A percentile compares a stretch with the other conserved stretches of the same genome.
Conservation (phyloP, 2,888 invertebrate species). For the Zootermopsis nevadensis region DNA sequence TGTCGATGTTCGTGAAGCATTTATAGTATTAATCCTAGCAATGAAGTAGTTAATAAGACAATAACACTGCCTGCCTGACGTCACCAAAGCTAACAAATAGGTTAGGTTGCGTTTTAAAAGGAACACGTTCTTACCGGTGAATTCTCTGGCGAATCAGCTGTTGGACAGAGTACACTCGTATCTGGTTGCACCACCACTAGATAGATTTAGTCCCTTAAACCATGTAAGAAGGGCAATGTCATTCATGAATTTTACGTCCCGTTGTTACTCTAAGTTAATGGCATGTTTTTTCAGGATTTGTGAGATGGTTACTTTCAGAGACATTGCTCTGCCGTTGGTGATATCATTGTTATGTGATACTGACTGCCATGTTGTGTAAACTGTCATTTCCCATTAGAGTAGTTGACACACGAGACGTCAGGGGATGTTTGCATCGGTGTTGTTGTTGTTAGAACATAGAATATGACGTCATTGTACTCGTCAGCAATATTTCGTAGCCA, state of each 20-base stretch:
- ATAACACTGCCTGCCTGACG: too few relatives aligned
- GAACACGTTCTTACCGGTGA: too few relatives aligned
- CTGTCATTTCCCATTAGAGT: constrained; percentile 23
- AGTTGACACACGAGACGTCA: constrained; percentile 22
- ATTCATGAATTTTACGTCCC: constrained; percentile 13
- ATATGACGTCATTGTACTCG: neutral
- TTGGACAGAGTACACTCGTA: neutral
- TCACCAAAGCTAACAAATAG: too few relatives aligned
- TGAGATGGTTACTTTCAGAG: constrained; percentile 1
- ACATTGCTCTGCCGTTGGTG: neutral
- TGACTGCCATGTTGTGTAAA: constrained; percentile 16
- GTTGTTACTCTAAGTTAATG: constrained; percentile 13
- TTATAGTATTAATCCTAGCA: too few relatives aligned
- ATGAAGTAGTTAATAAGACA: too few relatives aligned
- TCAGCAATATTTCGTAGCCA: neutral
- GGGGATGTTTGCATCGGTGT: constrained; percentile 26
- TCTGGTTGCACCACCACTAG: constrained; percentile 33
- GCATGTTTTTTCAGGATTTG: constrained; percentile 4
- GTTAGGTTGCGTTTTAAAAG: too few relatives aligned
- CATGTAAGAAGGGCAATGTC: constrained; percentile 39
- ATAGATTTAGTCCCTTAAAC: constrained; percentile 34
- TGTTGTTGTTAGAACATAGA: constrained; percentile 34
- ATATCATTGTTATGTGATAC: neutral
- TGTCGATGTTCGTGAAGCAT: too few relatives aligned
- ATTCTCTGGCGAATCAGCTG: neutral